These are phyloP conservation scores for Campopleginae sp. DNA, from an alignment of 2,888 invertebrate species.

Conservation along the genomic window DNA sequence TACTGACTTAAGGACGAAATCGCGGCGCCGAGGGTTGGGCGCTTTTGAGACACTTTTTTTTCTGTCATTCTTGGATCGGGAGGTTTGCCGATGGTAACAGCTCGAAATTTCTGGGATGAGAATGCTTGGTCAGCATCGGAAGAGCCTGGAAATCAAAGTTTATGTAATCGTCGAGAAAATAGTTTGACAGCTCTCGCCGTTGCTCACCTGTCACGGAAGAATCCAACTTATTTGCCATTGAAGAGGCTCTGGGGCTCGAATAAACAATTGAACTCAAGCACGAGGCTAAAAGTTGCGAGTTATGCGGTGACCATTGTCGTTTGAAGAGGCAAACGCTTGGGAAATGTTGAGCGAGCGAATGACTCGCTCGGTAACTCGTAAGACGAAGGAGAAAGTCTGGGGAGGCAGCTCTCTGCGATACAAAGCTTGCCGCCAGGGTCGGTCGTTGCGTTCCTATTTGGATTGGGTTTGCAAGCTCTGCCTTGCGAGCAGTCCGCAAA, in stretches of 20 bases:
- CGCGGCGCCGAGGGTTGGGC: background rate
- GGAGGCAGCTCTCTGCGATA: constrained; percentile 26
- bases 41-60: background rate
- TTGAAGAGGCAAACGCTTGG: constrained; percentile 30
- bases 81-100: background rate
- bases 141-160: background rate
- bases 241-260: background rate
- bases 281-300: background rate
- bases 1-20: background rate
- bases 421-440: constrained; percentile 17
- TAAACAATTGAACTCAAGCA: constrained; percentile 29
- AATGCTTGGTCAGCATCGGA: background rate
- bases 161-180: background rate
- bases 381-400: constrained; percentile 17
- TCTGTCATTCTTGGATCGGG: background rate
- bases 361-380: constrained; percentile 2
- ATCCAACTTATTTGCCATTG: background rate
- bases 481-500: constrained; percentile 43
- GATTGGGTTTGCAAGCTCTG: constrained; percentile 31
- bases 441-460: constrained; percentile 31
- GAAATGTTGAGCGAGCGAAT: constrained; percentile 35
- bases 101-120: background rate
- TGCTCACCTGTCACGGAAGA: background rate
- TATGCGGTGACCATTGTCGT: constrained; percentile 17
- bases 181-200: background rate